Conservation (phyloP, 1,140 invertebrate genomes). For the Dreissena rostriformis region DNA sequence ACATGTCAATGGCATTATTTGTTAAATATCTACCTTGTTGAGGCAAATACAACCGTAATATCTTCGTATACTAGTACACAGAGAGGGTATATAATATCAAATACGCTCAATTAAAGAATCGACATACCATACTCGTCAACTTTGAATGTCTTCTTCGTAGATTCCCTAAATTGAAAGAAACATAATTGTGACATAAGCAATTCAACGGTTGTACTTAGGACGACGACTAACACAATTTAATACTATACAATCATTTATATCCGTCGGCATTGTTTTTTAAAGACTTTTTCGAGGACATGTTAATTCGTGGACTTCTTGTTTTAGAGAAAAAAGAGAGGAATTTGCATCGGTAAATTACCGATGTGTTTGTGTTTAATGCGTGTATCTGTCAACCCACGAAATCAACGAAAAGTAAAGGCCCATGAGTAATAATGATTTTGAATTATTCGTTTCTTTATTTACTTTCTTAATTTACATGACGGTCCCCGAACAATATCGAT, state of each 20-base stretch:
- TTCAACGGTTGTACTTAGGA: background rate
- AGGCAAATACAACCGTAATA: background rate
- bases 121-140: slow-evolving; percentile 55
- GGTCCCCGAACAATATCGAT: background rate
- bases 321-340: too few species aligned
- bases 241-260: background rate
- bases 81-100: too few species aligned
- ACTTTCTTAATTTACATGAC: background rate
- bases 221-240: background rate
- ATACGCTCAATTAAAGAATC: background rate
- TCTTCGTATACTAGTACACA: too few species aligned
- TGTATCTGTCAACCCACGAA: too few species aligned
- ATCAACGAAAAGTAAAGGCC: too few species aligned
- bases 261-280: too few species aligned
- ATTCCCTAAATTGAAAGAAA: slow-evolving; percentile 43
- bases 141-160: slow-evolving; percentile 51
- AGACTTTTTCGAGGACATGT: too few species aligned
- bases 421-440: too few species aligned
- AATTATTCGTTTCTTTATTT: background rate
- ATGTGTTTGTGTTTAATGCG: too few species aligned
- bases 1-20: background rate
- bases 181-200: too few species aligned
- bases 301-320: too few species aligned
- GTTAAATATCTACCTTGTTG: background rate
- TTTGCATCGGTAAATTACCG: too few species aligned